Evolutionary conservation across 1,140 invertebrate genomes (phyloP), one percentile per base, ranked within the genome.

Genomic region (Aporrectodea caliginosa): DNA sequence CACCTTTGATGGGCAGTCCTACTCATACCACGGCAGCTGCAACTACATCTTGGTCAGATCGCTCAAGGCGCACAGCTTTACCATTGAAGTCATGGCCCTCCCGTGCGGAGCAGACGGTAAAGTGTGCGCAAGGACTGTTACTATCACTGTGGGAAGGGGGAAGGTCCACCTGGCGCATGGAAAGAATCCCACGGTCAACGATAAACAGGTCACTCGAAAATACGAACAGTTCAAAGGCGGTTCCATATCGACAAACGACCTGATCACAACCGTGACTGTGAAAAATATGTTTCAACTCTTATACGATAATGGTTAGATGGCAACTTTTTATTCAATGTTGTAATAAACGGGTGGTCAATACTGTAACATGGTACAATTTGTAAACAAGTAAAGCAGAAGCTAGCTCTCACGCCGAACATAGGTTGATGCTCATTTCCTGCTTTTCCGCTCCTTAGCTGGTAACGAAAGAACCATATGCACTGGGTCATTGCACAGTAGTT

Each of bases 21-120:
- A 91, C 84, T 93, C 94, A 84, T 95, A 95, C 85, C 93, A 95
- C 86, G 94, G 94, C 6, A 81, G 92, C 70, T 96, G 94, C 83
- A 92, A 93, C 78, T 95, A 95, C 84, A 90, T 95, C n/a, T 86
- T 95, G 16, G 91, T 92, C 34, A n/a, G 68, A 32, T 58, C 71
- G 16, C 31, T 73, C 27, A 16, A 27, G 34, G 27, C 31, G 30
- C 27, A 22, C 35, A 78, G 34, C 16, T 80, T 82, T 72, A 80
- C 35, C 2, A 68, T 84, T 27, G 35, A 35, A n/a, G 84, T 85
- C 16, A 87, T 93, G 90, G 93, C 93, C 83, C 92, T 93, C 22
- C 92, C 92, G 1, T 95, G 94, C 83, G 93, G 94, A 27, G 92
- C 93, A 0, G 91, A 92, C 14, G 94, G 94, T 0, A 92, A 93